These are phyloP conservation scores for Talpa occidentalis DNA, from an alignment of 2,113 vertebrate genomes.

Conservation along the genomic window DNA sequence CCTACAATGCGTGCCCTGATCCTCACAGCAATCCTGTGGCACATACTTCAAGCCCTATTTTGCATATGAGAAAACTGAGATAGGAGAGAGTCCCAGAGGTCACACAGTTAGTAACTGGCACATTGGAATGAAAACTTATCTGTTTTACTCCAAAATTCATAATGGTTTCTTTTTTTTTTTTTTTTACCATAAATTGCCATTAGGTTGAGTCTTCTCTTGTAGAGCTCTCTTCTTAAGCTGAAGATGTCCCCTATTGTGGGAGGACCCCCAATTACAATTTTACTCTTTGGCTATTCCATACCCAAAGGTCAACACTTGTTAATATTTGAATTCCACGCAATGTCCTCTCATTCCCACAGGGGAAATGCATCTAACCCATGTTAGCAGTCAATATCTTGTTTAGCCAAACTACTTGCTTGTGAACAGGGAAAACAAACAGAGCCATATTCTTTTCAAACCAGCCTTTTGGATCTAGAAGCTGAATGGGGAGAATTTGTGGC, in stretches of 20 bases:
- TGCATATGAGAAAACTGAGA: background rate
- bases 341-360: background rate
- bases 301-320: background rate
- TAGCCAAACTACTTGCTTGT: background rate
- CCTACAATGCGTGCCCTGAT: background rate
- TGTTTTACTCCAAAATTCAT: background rate
- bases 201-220: background rate
- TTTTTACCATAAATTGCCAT: background rate
- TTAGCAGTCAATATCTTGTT: background rate
- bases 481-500: background rate
- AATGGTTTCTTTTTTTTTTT: background rate
- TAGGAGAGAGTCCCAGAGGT: background rate
- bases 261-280: background rate
- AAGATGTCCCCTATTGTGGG: background rate
- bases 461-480: conserved; percentile 30
- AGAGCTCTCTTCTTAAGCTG: background rate
- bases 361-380: background rate
- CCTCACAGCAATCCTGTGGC: background rate
- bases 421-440: background rate
- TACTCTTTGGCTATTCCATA: background rate
- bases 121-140: background rate
- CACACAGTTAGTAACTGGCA: background rate
- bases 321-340: background rate
- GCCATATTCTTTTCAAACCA: conserved; percentile 12
- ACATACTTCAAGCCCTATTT: background rate